Base-by-base conservation (phyloP, 2,113 vertebrate genomes). In the Istiophorus platypterus region DNA sequence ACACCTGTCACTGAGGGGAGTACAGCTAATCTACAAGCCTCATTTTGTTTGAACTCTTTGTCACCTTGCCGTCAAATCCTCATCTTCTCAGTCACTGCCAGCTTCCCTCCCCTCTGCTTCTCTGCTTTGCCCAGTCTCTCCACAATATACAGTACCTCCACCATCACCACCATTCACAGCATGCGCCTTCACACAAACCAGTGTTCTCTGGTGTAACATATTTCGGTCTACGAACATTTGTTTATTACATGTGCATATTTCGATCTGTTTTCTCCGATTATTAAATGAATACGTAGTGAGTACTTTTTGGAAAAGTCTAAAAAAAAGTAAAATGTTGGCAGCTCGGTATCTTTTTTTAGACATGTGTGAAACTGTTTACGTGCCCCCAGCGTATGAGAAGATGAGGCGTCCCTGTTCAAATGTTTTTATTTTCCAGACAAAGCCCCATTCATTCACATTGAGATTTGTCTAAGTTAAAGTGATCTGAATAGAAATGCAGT, bases 11-110 rank as follows among this genome's bases (percentile, higher is more conserved):
- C 96, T 92, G 95, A 95, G 95, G 96, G 96, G 96, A 97, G 96
- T 96, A 94, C 93, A 93, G 95, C 96, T 96, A 92, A 97, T 97
- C 97, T 97, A 96, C 96, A 96, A 97, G 97, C 97, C 97, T 98
- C 97, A 97, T 98, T 98, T 98, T 97, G 96, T 97, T 97, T 99
- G 97, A 98, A 99, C 97, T 97, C 95, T 89, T 92, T 41, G 91
- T 96, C 96, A 96, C 97, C 96, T 97, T 95, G 95, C 97, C 97
- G 97, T 98, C 96, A 97, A 94, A 95, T 96, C 96, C 96, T 96
- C 96, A 95, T 96, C 97, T 98, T 96, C 96, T 96, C 96, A 96
- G 96, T 96, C 95, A 95, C 95, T 96, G 95, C 91, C 95, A 95
- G 93, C 91, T 93, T 95, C 95, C 89, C 92, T 95, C 89, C 96